Evolutionary conservation across 2,113 vertebrate genomes (phyloP), one percentile per base, ranked within the genome.

Genomic region (Engraulis encrasicolus): DNA sequence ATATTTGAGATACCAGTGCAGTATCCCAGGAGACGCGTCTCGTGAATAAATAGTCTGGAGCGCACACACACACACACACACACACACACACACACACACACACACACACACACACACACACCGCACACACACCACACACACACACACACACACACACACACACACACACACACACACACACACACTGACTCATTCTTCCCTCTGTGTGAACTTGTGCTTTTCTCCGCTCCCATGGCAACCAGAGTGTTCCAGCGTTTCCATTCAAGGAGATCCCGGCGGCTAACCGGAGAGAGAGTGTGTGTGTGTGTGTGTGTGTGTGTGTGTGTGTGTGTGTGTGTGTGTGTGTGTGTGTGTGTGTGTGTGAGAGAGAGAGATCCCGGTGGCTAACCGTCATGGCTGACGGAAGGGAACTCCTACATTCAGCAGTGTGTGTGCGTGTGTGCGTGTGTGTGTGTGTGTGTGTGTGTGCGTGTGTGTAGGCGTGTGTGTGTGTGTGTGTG

Each of bases 181-280:
- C 11, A n/a, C n/a, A n/a, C n/a, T 45, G 40, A 45, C n/a, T n/a
- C n/a, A n/a, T n/a, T 45, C 40, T 45, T 45, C 40, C 40, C 3
- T 45, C 40, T 45, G 27, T 74, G 66, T 74, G 66, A 74, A 74
- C 66, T 31, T 74, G 66, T 74, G 66, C 27, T 74, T 74, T 74
- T 34, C 66, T 74, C 66, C 11, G 31, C 66, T 74, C 66, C 66
- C 66, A 74, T 74, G 66, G 66, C 66, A 74, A 74, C 66, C 66
- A 74, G 27, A 3, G 34, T 74, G 27, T 14, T 31, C 66, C 27
- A 74, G 66, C 17, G 15, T 34, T 31, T 74, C 27, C 66, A 74
- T 74, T 34, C 66, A 74, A 74, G 66, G 66, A 74, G 40, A 20
- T 54, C 6, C 52, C 19, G 66, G n/a, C n/a, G n/a, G n/a, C n/a